A percentile compares a stretch with the other conserved stretches of the same genome.
Evolutionary conservation across 2,797 vertebrate species (phyloP).

Genomic region (Sebastes matsubarae): DNA sequence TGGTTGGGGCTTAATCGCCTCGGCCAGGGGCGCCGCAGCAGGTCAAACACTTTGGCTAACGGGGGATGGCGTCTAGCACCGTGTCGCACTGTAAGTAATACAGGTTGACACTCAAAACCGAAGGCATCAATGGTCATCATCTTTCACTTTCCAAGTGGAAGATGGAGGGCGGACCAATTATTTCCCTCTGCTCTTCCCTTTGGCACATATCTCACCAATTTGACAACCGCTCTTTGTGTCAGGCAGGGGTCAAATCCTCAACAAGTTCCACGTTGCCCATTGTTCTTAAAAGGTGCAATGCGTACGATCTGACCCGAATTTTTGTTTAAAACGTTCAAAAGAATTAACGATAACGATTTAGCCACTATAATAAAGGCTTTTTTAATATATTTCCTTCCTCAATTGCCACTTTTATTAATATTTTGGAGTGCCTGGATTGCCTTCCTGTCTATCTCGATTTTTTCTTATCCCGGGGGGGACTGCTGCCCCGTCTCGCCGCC

Average conservation of each 20-base stretch:
- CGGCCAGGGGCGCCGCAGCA: not conserved
- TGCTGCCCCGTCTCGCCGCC: too few relatives aligned
- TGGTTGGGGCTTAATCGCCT: constrained; percentile 22
- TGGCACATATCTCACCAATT: not conserved
- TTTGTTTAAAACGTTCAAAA: not conserved
- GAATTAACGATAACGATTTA: not conserved
- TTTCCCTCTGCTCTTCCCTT: constrained; percentile 6
- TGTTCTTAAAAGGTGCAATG: not conserved
- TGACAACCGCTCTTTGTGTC: not conserved
- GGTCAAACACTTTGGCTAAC: constrained; percentile 23
- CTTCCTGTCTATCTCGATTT: too few relatives aligned
- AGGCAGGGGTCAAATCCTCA: not conserved
- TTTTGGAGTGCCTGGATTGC: too few relatives aligned
- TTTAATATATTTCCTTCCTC: too few relatives aligned
- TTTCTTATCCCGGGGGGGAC: too few relatives aligned
- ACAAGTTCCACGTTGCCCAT: not conserved
- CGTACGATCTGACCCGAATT: not conserved
- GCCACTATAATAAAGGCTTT: too few relatives aligned
- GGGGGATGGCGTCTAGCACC: not conserved
- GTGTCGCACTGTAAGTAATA: constrained; percentile 13
- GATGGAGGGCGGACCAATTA: constrained; percentile 21
- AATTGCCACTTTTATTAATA: too few relatives aligned
- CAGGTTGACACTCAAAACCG: constrained; percentile 19
- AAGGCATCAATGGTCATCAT: constrained; percentile 28
- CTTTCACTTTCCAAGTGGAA: constrained; percentile 14